Conservation (phyloP, 2,888 invertebrate genomes). For the Quadroppia sp. region DNA sequence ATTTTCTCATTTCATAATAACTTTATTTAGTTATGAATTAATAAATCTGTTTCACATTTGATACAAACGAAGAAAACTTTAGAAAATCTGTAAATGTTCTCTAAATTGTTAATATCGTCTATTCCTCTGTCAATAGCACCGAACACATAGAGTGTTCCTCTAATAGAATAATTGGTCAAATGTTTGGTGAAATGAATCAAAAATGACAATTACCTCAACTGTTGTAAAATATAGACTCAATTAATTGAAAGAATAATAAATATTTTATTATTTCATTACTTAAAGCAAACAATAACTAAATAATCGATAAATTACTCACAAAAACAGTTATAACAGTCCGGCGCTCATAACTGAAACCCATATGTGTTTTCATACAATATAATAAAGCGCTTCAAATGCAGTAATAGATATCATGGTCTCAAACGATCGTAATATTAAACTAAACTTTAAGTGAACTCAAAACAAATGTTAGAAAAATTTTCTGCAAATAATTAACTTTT, state of each 20-base stretch:
- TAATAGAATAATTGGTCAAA: too few species aligned
- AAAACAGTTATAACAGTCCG: not conserved
- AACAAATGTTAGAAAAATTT: not conserved
- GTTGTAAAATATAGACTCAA: too few species aligned
- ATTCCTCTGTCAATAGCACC: too few species aligned
- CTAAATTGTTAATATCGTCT: too few species aligned
- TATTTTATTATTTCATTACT: conserved; percentile 10
- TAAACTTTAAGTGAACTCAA: not conserved
- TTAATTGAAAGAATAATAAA: not conserved
- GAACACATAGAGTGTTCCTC: too few species aligned
- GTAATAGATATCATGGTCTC: conserved; percentile 19
- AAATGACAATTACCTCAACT: too few species aligned
- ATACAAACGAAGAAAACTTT: too few species aligned
- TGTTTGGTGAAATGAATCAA: too few species aligned
- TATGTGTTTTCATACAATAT: conserved; percentile 6
- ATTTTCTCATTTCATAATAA: too few species aligned
- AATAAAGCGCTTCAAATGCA: not conserved
- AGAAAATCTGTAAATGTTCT: too few species aligned
- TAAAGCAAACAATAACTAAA: not conserved
- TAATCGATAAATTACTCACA: conserved; percentile 28
- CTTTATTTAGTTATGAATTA: too few species aligned
- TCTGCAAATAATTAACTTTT: conserved; percentile 4
- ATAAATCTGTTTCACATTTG: too few species aligned
- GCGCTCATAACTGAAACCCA: not conserved
- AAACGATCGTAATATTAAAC: conserved; percentile 7